Evolutionary conservation across 2,888 invertebrate species (phyloP), one percentile per base, ranked within the genome.

Genomic region (Platycheirus albimanus): DNA sequence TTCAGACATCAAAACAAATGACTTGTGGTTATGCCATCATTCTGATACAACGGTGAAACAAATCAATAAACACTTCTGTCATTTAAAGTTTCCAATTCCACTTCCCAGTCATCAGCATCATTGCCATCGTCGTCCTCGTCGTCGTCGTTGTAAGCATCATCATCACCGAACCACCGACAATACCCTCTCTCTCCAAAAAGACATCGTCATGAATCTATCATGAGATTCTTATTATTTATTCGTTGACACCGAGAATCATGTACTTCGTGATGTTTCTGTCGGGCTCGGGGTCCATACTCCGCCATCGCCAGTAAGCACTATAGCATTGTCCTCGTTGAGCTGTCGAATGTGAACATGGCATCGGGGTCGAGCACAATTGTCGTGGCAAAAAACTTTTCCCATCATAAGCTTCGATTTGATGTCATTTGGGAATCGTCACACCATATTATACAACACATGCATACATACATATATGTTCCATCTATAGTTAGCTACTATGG

Each of bases 371-470:
- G 10, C 51, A 41, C 80, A 80, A 80, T 80, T 75, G 71, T 61
- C 77, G 81, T 83, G 83, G 67, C 54, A 15, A 64, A n/a, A 83
- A 83, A 83, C 72, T 83, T 83, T 80, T 78, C 78, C 72, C 83
- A 83, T 58, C 80, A 75, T 49, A 45, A 77, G 78, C 78, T 77
- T 61, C 61, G 33, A 74, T 58, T 76, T 49, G 58, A 74, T 75
- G 75, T 66, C 75, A 76, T 79, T 79, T 79, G 43, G 33, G n/a
- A 41, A 43, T 58, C 49, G 3, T 58, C 15, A 24, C 24, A 24
- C 3, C 24, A 24, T 24, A n/a, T n/a, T n/a, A n/a, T n/a, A n/a
- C n/a, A n/a, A n/a, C n/a, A n/a, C n/a, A n/a, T n/a, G n/a, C n/a
- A n/a, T n/a, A n/a, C n/a, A n/a, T n/a, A n/a, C n/a, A n/a, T n/a